phyloP scores from a whole-genome alignment of 2,797 vertebrate species.

The Protonibea diacanthus region DNA sequence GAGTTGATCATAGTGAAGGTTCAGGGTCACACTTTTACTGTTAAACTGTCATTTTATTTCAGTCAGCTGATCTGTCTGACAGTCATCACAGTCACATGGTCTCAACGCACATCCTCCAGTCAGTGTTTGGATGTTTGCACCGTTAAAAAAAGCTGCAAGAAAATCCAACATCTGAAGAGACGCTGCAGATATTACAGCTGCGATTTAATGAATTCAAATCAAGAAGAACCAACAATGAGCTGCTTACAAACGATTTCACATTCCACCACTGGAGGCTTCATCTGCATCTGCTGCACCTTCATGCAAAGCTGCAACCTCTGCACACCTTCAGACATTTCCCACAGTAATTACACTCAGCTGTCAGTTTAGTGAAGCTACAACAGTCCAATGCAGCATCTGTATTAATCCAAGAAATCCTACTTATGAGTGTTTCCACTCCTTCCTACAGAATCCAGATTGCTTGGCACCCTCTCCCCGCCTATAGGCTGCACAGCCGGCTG shows the following conservation, averaged over 20 bases:
- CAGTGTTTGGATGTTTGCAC: neutral
- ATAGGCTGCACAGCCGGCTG: neutral
- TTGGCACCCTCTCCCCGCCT: neutral
- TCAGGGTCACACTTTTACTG: neutral
- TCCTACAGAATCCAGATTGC: neutral
- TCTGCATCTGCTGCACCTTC: neutral
- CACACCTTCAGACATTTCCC: neutral
- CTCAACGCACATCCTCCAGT: neutral
- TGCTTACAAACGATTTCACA: neutral
- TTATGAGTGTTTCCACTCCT: neutral
- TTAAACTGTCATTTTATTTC: neutral
- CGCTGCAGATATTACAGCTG: neutral
- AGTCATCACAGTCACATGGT: neutral
- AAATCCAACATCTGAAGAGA: neutral
- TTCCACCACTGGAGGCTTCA: neutral
- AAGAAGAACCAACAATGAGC: neutral
- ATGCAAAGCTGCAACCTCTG: slow-evolving; percentile 2
- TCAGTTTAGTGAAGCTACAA: no score
- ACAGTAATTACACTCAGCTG: neutral
- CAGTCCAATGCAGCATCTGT: neutral
- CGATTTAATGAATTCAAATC: no score
- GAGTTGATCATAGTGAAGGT: neutral
- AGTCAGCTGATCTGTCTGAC: neutral
- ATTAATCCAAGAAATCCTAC: neutral
- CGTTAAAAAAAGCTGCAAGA: neutral